A percentile compares a stretch with the other conserved stretches of the same genome.
phyloP scores from a whole-genome alignment of 2,113 vertebrate species.

The Campylomormyrus tamandua region DNA sequence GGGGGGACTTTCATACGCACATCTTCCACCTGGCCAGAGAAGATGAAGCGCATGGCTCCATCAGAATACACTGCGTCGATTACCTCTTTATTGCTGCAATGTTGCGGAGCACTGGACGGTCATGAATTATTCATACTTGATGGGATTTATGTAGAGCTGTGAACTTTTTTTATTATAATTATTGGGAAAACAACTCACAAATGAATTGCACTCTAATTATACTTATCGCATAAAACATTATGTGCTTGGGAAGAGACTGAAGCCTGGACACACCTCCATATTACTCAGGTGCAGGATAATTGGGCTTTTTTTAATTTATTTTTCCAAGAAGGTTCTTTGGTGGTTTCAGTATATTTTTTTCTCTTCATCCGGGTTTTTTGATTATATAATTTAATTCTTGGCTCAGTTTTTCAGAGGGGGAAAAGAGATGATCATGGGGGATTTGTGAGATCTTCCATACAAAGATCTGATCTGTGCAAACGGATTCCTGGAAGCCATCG shows the following conservation, averaged over 20 bases:
- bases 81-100: neutral
- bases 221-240: conserved; percentile 28
- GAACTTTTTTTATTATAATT: conserved; percentile 7
- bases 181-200: conserved; percentile 19
- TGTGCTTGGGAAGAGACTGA: conserved; percentile 9
- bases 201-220: conserved; percentile 29
- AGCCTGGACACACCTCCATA: neutral
- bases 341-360: neutral
- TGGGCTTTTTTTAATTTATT: neutral
- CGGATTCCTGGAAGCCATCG: neutral
- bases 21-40: neutral
- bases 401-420: neutral
- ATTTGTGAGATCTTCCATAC: neutral
- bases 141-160: neutral
- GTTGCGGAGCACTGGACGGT: neutral
- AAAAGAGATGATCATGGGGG: neutral
- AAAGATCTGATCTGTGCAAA: neutral
- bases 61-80: neutral
- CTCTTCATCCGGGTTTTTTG: neutral
- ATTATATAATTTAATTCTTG: neutral
- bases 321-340: neutral
- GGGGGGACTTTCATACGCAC: neutral
- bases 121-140: conserved; percentile 13
- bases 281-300: conserved; percentile 8
- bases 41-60: neutral